Evolutionary conservation across 2,797 vertebrate species (phyloP), one percentile per base, ranked within the genome.

Genomic region (Cyclura pinguis): DNA sequence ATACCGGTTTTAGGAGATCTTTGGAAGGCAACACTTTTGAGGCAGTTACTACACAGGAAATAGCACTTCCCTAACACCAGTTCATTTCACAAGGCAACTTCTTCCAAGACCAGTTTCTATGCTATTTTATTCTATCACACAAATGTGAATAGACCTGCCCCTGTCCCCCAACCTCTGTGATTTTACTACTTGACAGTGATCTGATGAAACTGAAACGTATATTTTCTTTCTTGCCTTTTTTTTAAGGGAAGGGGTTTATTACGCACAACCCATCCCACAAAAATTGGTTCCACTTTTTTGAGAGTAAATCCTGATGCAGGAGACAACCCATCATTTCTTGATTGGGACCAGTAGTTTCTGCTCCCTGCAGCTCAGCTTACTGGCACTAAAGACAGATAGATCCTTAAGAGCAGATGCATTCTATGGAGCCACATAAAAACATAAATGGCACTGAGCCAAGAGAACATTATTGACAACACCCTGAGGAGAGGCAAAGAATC

Each of bases 81-180:
- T 93, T 96, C 91, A 92, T 94, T 76, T 95, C 95, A 97, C 97
- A 98, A 98, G 98, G 98, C 98, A 98, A 98, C 97, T 96, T 96
- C 90, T 95, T 97, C 96, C 27, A 95, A 92, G 97, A 94, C 95
- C 94, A 98, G 97, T 97, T 97, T 97, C 97, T 97, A 95, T 95
- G 97, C 95, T 97, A 97, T 96, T 96, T 96, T 97, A 95, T 97
- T 97, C 96, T 95, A 95, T 38, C 95, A 97, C 67, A n/a, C 69
- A 96, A 96, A 96, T 96, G 96, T 96, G 93, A 97, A 93, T 97
- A 97, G 97, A 98, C 22, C 50, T 1, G 6, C 80, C 50, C 32
- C n/a, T 42, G 9, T 10, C 20, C 52, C 38, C 38, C 3, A 62
- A 35, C 95, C 94, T 97, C 94, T 97, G 97, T 96, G 97, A 98